Base-by-base conservation (phyloP, 2,888 invertebrate species). In the Saturnia japonica region DNA sequence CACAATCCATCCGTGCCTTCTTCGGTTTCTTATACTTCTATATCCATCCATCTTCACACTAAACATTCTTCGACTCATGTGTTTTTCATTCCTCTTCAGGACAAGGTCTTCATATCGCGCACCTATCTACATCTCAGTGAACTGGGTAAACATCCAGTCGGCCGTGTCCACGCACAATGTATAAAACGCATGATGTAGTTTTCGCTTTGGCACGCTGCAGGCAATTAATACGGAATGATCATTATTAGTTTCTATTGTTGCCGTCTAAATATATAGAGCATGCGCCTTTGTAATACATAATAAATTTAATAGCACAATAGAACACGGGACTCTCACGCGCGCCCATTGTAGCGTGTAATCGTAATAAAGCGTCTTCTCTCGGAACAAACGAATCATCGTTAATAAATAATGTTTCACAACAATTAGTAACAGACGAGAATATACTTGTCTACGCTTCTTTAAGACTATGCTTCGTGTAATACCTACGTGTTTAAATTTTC, bases 241-340 rank as follows among this genome's bases (percentile, higher is more conserved):
- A 84, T 89, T 90, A 91, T 90, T 91, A 87, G 85, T 90, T 91
- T 91, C 90, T 89, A 91, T 91, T 91, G 90, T 91, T 90, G 84
- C 88, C 84, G 85, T 78, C 82, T 80, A 82, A 85, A 83, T 89
- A 91, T 91, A 91, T 91, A 91, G 92, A 91, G 91, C 91, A 86
- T 89, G 88, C 83, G 82, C 79, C 84, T 75, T 80, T 85, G 86
- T 90, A 90, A 90, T 88, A 88, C 85, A 88, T 88, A 89, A 90
- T 89, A 86, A 82, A 85, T 87, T 88, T 85, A 86, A 87, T 87
- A 82, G 86, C 82, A 90, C 87, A 87, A 88, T 85, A 86, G 87
- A 85, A 82, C 80, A 80, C 84, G 83, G 82, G 85, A 88, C 87
- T 92, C 92, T 91, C 92, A 91, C 89, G 88, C 88, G 85, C 84